Conservation (phyloP, 2,888 invertebrate species). For the Leptinotarsa rubiginosa region DNA sequence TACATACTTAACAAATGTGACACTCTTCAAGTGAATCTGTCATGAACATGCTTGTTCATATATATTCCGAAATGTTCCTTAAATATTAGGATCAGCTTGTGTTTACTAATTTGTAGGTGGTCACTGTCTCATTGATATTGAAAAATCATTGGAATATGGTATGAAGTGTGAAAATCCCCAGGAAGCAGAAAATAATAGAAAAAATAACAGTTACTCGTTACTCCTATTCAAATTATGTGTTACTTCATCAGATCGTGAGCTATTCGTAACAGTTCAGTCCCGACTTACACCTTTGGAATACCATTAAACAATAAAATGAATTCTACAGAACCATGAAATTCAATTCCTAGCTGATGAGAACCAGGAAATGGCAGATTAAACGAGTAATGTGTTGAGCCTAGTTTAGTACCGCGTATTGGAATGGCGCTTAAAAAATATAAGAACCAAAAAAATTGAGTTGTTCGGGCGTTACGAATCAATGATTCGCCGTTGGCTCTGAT, state of each 20-base stretch:
- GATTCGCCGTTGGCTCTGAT: neutral
- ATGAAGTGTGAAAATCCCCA: constrained; percentile 11
- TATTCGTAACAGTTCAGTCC: constrained; percentile 44
- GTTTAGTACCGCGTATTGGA: neutral
- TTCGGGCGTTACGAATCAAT: neutral
- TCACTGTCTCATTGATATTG: neutral
- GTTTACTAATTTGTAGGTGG: neutral
- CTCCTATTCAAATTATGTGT: constrained; percentile 27
- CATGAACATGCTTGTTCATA: too few relatives aligned
- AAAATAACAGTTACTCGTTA: constrained; percentile 22
- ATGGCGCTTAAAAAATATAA: neutral
- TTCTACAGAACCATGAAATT: constrained; percentile 26
- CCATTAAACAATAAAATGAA: constrained; percentile 19
- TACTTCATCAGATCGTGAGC: constrained; percentile 40
- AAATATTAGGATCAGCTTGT: neutral
- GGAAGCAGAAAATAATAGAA: neutral
- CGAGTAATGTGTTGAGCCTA: neutral
- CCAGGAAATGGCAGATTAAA: constrained; percentile 23
- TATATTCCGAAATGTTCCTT: too few relatives aligned
- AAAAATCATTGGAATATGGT: neutral
- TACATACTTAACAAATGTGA: too few relatives aligned
- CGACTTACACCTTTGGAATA: constrained; percentile 40
- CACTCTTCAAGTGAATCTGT: too few relatives aligned
- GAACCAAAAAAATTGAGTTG: neutral
- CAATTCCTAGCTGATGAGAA: constrained; percentile 24